Conservation (phyloP, 2,113 vertebrate genomes). For the Fregata magnificens region DNA sequence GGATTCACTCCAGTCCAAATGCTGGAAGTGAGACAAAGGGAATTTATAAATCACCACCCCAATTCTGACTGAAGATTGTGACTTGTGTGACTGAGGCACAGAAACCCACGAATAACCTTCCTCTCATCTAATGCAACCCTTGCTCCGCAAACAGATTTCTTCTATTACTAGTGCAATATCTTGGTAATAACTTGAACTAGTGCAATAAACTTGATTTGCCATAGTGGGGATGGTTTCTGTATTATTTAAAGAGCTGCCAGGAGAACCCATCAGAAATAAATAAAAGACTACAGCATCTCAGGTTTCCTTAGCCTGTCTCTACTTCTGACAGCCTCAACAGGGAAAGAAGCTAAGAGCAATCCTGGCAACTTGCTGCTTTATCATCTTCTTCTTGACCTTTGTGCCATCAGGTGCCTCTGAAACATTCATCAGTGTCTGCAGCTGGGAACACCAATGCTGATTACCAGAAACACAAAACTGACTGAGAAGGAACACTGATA, state of each 20-base stretch:
- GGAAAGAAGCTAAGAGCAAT: background rate
- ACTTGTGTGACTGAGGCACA: background rate
- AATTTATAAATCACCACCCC: background rate
- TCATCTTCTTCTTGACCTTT: conserved; percentile 15
- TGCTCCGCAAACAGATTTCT: background rate
- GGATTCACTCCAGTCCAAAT: background rate
- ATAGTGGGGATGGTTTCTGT: background rate
- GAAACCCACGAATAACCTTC: background rate
- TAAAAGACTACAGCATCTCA: background rate
- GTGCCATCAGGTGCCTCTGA: background rate
- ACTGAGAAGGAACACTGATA: conserved; percentile 12
- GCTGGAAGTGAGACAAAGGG: background rate
- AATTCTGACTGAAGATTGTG: background rate
- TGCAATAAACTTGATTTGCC: background rate
- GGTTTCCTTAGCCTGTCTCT: background rate
- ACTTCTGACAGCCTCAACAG: background rate
- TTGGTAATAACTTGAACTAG: background rate
- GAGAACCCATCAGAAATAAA: background rate
- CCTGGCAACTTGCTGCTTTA: background rate
- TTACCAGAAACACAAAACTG: conserved; percentile 16
- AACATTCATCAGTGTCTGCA: conserved; percentile 15
- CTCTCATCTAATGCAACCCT: background rate
- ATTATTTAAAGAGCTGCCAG: background rate
- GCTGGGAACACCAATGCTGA: background rate
- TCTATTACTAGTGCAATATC: background rate